Evolutionary conservation across 2,113 vertebrate genomes (phyloP).

Genomic region (Hypocryptadius cinnamomeus): DNA sequence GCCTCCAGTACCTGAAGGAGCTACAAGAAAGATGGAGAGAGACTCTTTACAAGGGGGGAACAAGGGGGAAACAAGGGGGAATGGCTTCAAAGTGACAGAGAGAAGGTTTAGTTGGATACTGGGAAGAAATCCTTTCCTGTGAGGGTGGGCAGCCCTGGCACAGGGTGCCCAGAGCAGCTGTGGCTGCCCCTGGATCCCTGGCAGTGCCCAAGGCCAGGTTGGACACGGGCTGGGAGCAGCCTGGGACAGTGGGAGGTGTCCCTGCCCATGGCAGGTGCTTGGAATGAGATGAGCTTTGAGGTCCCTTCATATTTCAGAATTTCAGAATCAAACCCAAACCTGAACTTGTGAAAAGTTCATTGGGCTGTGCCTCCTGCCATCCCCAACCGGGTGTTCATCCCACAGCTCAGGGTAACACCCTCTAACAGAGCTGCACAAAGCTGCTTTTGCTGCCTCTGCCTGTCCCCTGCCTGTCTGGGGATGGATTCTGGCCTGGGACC

Average conservation of each 20-base stretch:
- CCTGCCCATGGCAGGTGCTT: background rate
- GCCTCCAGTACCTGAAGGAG: background rate
- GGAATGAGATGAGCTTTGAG: background rate
- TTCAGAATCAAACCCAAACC: background rate
- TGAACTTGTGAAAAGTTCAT: background rate
- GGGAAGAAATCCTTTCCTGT: background rate
- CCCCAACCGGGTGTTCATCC: background rate
- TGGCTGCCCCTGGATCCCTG: background rate
- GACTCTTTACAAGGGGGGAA: background rate
- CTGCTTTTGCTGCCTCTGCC: background rate
- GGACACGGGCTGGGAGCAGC: rapidly evolving
- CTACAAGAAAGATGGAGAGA: background rate
- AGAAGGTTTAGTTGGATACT: background rate
- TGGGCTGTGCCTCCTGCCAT: background rate
- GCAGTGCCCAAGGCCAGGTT: rapidly evolving
- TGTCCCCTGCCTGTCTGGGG: background rate
- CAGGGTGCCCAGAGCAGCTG: background rate
- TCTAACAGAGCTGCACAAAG: background rate
- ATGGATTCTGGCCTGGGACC: background rate
- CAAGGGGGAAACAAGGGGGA: background rate
- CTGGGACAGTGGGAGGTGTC: background rate
- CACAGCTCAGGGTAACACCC: background rate
- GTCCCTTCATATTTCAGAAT: background rate
- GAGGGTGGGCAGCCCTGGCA: background rate
- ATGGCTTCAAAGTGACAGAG: background rate